phyloP scores from a whole-genome alignment of 2,797 vertebrate genomes.

The Triplophysa bombifrons region DNA sequence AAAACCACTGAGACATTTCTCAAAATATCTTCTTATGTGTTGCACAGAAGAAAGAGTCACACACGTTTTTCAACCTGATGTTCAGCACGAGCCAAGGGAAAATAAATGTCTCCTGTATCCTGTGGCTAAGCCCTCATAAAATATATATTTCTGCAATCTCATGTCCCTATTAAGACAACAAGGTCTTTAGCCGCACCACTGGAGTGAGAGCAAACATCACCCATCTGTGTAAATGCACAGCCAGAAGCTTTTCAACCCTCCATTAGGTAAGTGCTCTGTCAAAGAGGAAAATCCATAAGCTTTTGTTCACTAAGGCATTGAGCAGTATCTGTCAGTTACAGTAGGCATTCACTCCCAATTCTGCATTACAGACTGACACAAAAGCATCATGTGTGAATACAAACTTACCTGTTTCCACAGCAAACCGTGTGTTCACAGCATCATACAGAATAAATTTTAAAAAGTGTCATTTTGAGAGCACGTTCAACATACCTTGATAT shows the following conservation, averaged over 20 bases:
- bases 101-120: neutral
- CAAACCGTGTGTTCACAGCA: too few relatives aligned
- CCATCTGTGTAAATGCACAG: conserved; percentile 1
- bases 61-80: neutral
- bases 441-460: neutral
- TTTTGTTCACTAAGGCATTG: conserved; percentile 30
- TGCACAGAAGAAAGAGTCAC: too few relatives aligned
- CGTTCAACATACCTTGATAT: neutral
- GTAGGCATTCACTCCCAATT: conserved; percentile 1
- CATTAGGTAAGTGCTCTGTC: conserved; percentile 24
- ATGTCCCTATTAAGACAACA: conserved; percentile 17
- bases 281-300: conserved; percentile 19
- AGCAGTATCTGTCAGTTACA: conserved; percentile 5
- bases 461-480: neutral
- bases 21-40: too few relatives aligned
- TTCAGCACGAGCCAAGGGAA: neutral
- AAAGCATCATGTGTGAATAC: neutral
- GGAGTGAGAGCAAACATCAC: conserved; percentile 38
- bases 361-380: neutral
- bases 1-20: neutral
- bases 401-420: neutral
- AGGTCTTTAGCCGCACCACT: conserved; percentile 10
- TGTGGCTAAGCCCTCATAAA: conserved; percentile 11
- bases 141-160: conserved; percentile 27
- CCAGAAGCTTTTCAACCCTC: conserved; percentile 21